Conservation (phyloP, 2,888 invertebrate species). For the Graphium colonna region DNA sequence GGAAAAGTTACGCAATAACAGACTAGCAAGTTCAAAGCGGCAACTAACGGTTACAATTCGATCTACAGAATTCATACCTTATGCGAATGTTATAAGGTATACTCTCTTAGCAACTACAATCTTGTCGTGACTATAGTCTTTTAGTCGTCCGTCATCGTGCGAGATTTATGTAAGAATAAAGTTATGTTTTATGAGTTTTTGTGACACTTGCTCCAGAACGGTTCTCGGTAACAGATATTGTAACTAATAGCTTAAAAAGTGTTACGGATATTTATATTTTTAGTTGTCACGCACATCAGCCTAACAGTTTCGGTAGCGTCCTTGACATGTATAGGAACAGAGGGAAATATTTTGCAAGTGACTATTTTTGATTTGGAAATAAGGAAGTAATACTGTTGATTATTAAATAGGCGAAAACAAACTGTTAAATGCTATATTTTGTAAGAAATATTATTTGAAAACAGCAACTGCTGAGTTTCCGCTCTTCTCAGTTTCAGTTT, state of each 20-base stretch:
- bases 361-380: no score
- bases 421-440: no score
- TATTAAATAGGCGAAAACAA: no score
- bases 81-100: conserved; percentile 33
- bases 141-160: conserved; percentile 44
- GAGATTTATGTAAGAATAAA: conserved; percentile 50
- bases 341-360: no score
- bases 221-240: neutral
- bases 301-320: no score
- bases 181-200: conserved; percentile 46
- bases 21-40: conserved; percentile 41
- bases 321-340: no score
- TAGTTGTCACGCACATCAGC: no score
- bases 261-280: no score
- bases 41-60: conserved; percentile 30
- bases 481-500: no score
- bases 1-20: conserved; percentile 64
- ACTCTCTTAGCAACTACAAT: conserved; percentile 23
- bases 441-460: no score
- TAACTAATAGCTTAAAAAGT: neutral
- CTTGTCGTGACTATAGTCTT: conserved; percentile 35
- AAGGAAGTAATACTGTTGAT: no score
- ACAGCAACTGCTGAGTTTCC: no score
- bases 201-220: conserved; percentile 21
- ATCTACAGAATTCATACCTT: conserved; percentile 38